Percentiles rank a stretch among this genome's conserved stretches.
Conservation (phyloP, 2,888 invertebrate genomes). For the Limnephilus auricula region DNA sequence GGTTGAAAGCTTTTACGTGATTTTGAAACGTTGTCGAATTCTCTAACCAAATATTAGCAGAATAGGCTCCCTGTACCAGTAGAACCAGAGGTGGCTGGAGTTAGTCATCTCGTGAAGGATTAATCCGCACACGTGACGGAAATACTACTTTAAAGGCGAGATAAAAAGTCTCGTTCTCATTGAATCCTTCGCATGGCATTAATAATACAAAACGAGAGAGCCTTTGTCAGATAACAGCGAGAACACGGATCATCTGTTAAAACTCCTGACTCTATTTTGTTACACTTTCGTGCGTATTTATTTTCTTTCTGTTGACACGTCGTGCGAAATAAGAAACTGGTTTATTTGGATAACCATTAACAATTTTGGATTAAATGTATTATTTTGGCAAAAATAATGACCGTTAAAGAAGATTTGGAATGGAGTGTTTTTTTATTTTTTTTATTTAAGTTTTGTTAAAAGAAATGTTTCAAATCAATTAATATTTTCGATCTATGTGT, state of each 20-base stretch:
- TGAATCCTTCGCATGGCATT: conserved; percentile 31
- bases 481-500: too few species aligned
- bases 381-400: too few species aligned
- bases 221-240: conserved; percentile 25
- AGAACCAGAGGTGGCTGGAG: background rate
- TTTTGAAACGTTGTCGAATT: background rate
- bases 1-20: too few species aligned
- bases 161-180: conserved; percentile 43
- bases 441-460: too few species aligned
- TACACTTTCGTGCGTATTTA: background rate
- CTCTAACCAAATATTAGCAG: background rate
- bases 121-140: conserved; percentile 46
- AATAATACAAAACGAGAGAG: conserved; percentile 25
- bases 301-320: background rate
- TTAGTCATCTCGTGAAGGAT: conserved; percentile 44
- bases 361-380: background rate
- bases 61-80: background rate
- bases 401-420: background rate
- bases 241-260: conserved; percentile 12
- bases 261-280: background rate
- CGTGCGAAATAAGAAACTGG: background rate
- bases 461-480: too few species aligned
- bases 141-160: conserved; percentile 37
- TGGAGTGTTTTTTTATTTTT: too few species aligned
- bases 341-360: background rate